phyloP scores from a whole-genome alignment of 2,797 vertebrate genomes.

The Brachymystax lenok region DNA sequence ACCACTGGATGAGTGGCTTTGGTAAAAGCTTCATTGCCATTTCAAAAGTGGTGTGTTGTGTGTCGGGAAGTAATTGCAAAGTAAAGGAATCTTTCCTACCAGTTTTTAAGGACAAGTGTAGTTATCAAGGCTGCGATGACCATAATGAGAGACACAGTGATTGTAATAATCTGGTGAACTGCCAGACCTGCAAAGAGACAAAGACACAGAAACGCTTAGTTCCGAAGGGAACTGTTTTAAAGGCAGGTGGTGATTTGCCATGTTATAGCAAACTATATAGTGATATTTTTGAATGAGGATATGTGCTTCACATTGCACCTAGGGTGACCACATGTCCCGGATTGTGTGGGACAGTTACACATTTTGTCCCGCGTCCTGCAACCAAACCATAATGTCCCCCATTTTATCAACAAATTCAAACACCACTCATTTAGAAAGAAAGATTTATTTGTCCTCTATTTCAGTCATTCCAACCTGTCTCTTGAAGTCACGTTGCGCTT shows the following conservation, averaged over 20 bases:
- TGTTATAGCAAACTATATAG: not conserved
- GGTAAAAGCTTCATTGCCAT: not conserved
- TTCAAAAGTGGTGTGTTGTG: not conserved
- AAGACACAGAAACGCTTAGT: conserved; percentile 36
- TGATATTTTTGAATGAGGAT: not conserved
- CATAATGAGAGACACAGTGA: conserved; percentile 99
- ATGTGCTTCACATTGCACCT: not conserved
- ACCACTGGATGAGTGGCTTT: conserved; percentile 33
- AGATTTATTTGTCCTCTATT: too few species aligned
- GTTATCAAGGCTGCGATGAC: conserved; percentile 98
- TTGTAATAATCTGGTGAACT: conserved; percentile 99
- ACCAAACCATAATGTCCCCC: too few species aligned
- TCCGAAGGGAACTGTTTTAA: conserved; percentile 10
- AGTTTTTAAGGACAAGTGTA: conserved; percentile 99
- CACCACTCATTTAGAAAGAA: too few species aligned
- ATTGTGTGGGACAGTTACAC: too few species aligned
- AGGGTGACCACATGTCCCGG: too few species aligned
- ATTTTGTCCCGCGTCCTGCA: too few species aligned
- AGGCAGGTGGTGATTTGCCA: not conserved
- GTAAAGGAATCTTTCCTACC: conserved; percentile 90
- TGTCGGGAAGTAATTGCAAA: conserved; percentile 24
- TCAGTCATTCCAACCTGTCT: too few species aligned
- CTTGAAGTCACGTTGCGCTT: too few species aligned
- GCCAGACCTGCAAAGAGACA: conserved; percentile 87
- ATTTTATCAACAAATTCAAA: too few species aligned